Conservation (phyloP, 2,888 invertebrate species). For the Heliconius erato region DNA sequence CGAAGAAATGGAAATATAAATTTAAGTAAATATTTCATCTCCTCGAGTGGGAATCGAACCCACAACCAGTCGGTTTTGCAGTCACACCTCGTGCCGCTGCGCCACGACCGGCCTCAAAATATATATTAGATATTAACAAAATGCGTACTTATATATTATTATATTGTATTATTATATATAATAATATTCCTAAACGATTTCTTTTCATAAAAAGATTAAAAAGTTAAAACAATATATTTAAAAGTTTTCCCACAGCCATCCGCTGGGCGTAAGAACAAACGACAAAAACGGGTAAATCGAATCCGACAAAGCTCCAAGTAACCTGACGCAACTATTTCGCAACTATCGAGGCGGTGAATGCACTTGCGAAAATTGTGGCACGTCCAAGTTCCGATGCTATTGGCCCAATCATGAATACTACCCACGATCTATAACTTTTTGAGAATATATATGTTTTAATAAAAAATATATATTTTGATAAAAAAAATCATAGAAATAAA, state of each 20-base stretch:
- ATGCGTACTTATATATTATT: not conserved
- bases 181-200: not conserved
- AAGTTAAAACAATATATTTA: not conserved
- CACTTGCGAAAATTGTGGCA: conserved; percentile 69
- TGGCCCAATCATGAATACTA: conserved; percentile 77
- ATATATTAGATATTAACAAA: not conserved
- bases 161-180: too few relatives aligned
- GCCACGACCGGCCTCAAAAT: too few relatives aligned
- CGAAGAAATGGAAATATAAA: too few relatives aligned
- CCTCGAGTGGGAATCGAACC: too few relatives aligned
- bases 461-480: not conserved
- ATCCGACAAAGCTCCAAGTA: conserved; percentile 53
- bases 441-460: conserved; percentile 22
- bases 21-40: too few relatives aligned
- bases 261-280: conserved; percentile 15
- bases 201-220: not conserved
- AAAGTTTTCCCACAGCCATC: conserved; percentile 5
- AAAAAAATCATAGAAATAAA: not conserved
- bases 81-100: too few relatives aligned
- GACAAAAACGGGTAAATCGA: conserved; percentile 53
- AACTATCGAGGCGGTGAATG: conserved; percentile 71
- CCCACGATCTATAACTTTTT: conserved; percentile 73
- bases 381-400: conserved; percentile 70
- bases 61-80: too few relatives aligned
- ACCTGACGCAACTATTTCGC: conserved; percentile 69